These are phyloP conservation scores for Sitobion miscanthi DNA, from an alignment of 1,140 invertebrate genomes.

Conservation along the genomic window DNA sequence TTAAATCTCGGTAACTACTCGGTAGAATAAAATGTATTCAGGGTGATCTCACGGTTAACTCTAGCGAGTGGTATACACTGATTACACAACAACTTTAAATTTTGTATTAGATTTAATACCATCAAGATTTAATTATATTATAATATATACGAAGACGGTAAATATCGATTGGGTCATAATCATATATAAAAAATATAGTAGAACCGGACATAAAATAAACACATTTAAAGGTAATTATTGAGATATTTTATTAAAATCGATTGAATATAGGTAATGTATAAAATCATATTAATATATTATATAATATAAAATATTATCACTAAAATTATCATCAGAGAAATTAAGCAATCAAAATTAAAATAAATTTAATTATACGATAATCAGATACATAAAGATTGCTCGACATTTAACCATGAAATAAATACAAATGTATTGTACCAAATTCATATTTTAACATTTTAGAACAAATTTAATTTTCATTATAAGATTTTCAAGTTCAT, in stretches of 20 bases:
- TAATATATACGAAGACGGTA: neutral
- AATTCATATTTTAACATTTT: neutral
- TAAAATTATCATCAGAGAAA: neutral
- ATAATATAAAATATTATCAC: neutral
- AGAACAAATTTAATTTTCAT: neutral
- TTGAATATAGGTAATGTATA: neutral
- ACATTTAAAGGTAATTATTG: too few relatives aligned
- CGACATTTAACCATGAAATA: neutral
- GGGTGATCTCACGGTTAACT: neutral
- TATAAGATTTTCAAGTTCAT: too few relatives aligned
- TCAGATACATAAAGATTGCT: neutral
- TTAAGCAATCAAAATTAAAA: neutral
- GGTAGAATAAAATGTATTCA: neutral
- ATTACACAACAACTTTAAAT: neutral
- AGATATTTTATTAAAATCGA: neutral
- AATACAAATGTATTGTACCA: neutral
- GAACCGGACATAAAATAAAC: neutral
- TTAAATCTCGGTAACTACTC: too few relatives aligned
- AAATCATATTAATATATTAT: too few relatives aligned
- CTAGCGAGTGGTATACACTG: neutral
- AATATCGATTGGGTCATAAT: neutral
- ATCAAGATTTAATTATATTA: constrained; percentile 13
- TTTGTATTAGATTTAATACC: neutral
- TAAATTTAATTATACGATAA: neutral
- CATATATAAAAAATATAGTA: neutral